phyloP scores from a whole-genome alignment of 2,888 invertebrate species.

The Sesia bembeciformis region DNA sequence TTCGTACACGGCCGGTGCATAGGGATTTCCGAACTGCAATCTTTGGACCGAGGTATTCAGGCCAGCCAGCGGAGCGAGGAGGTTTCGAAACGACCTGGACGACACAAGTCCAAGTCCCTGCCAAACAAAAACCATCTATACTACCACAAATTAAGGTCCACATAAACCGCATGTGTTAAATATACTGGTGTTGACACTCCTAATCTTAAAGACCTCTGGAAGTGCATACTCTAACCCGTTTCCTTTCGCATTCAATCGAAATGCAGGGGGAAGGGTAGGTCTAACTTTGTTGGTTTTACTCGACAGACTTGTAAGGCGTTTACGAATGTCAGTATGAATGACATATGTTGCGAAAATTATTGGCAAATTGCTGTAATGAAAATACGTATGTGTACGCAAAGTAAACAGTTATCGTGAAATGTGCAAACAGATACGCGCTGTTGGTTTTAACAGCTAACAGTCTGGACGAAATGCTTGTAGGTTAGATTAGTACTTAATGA shows the following conservation, averaged over 20 bases:
- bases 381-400: constrained; percentile 7
- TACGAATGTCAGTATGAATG: constrained; percentile 29
- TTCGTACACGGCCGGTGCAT: background rate
- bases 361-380: constrained; percentile 18
- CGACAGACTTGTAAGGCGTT: constrained; percentile 16
- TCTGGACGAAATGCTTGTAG: no score
- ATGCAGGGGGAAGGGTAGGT: background rate
- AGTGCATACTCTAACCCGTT: constrained; percentile 3
- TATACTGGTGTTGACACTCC: constrained; percentile 13
- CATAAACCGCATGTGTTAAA: constrained; percentile 11
- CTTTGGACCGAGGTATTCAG: constrained; percentile 47
- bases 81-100: constrained; percentile 35
- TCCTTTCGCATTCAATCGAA: background rate
- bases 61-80: constrained; percentile 39
- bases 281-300: background rate
- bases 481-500: no score
- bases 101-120: background rate
- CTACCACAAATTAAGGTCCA: constrained; percentile 12
- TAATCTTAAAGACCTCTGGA: constrained; percentile 18
- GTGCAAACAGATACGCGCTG: background rate
- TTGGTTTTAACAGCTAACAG: no score
- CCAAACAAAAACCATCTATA: background rate
- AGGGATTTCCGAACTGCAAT: constrained; percentile 31
- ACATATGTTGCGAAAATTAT: constrained; percentile 31
- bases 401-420: background rate